Conservation (phyloP, 1,140 invertebrate genomes). For the Heliconius melpomene region DNA sequence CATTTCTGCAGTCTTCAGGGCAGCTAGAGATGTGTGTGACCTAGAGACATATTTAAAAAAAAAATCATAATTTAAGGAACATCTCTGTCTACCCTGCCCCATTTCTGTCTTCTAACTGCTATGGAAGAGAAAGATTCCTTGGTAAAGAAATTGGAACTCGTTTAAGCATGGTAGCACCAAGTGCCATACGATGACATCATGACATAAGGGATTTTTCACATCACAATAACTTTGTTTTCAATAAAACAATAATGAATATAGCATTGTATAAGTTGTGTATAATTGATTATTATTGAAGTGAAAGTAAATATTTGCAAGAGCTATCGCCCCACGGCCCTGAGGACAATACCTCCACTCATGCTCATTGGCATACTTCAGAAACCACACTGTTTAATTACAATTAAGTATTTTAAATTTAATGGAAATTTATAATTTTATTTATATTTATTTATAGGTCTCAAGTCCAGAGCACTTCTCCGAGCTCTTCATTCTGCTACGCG, state of each 20-base stretch:
- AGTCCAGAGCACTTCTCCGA: too few species aligned
- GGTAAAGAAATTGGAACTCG: not conserved
- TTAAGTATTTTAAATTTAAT: not conserved
- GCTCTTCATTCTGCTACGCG: too few species aligned
- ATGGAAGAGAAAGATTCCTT: not conserved
- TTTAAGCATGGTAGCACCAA: too few species aligned
- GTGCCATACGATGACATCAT: not conserved
- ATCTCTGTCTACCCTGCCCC: too few species aligned
- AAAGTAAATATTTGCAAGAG: not conserved
- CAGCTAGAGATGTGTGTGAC: too few species aligned
- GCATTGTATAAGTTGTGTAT: not conserved
- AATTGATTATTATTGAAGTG: constrained; percentile 9
- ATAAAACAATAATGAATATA: not conserved
- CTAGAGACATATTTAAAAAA: too few species aligned
- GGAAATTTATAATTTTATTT: too few species aligned
- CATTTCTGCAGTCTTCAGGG: too few species aligned
- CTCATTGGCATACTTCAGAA: constrained; percentile 8
- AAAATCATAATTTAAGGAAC: too few species aligned
- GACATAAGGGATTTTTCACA: not conserved
- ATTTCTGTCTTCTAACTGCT: too few species aligned
- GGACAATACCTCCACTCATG: constrained; percentile 1
- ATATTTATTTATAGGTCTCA: too few species aligned
- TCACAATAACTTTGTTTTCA: not conserved
- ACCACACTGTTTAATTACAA: not conserved
- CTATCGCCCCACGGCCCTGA: constrained; percentile 7